phyloP scores from a whole-genome alignment of 2,113 vertebrate species.

The Toxotes chatareus region DNA sequence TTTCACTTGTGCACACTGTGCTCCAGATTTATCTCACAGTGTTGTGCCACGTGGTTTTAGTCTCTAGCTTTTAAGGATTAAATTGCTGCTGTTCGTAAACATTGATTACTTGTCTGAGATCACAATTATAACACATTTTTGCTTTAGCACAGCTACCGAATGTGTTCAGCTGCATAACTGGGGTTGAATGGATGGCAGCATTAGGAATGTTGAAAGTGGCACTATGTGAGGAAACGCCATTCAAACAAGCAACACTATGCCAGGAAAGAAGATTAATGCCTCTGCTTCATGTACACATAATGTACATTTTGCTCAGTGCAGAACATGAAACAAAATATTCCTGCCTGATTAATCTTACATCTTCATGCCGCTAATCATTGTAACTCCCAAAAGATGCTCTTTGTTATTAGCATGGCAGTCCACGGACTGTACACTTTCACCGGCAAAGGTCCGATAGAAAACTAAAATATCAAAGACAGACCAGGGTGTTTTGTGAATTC shows the following conservation, averaged over 20 bases:
- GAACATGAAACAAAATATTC: slow-evolving; percentile 37
- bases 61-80: slow-evolving; percentile 7
- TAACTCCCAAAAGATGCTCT: slow-evolving; percentile 39
- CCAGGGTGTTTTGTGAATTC: slow-evolving; percentile 68
- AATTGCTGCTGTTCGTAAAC: slow-evolving; percentile 42
- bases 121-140: slow-evolving; percentile 14
- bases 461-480: slow-evolving; percentile 77
- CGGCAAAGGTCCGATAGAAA: slow-evolving; percentile 64
- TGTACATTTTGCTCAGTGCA: slow-evolving; percentile 36
- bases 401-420: slow-evolving; percentile 27
- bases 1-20: neutral
- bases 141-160: slow-evolving; percentile 1
- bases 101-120: slow-evolving; percentile 44
- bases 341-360: slow-evolving; percentile 33
- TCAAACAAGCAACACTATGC: slow-evolving; percentile 21
- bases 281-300: slow-evolving; percentile 30
- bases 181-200: slow-evolving; percentile 18
- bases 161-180: slow-evolving; percentile 7
- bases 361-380: slow-evolving; percentile 28
- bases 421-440: slow-evolving; percentile 33
- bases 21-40: slow-evolving; percentile 7
- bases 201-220: slow-evolving; percentile 25
- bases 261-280: slow-evolving; percentile 35
- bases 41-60: slow-evolving; percentile 21
- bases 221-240: slow-evolving; percentile 9